phyloP scores from a whole-genome alignment of 2,113 vertebrate species.

The Cranoglanis bouderius region DNA sequence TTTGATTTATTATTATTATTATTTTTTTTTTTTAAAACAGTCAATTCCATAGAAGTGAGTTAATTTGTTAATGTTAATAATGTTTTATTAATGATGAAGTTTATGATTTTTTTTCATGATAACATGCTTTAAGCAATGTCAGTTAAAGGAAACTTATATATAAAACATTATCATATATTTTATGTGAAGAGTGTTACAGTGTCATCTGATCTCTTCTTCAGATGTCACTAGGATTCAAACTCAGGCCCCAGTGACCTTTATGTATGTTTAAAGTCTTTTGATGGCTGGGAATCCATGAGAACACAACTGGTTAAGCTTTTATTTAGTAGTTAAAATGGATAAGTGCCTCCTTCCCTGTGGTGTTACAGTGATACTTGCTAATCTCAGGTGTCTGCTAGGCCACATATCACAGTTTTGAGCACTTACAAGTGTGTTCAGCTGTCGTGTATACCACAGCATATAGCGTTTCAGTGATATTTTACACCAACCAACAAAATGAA shows the following conservation, averaged over 20 bases:
- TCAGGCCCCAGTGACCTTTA: background rate
- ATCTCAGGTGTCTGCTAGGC: background rate
- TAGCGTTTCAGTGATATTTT: background rate
- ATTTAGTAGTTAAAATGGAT: background rate
- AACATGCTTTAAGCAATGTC: no score
- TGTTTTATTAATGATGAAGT: no score
- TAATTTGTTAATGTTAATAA: no score
- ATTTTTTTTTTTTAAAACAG: no score
- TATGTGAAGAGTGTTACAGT: background rate
- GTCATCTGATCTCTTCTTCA: background rate
- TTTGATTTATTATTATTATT: no score
- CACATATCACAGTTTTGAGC: background rate
- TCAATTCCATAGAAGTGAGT: no score
- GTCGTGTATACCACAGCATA: background rate
- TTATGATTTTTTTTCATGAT: no score
- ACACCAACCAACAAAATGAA: background rate
- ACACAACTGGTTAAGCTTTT: background rate
- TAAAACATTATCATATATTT: background rate
- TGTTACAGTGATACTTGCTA: background rate
- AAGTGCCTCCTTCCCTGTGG: background rate
- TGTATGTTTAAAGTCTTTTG: background rate
- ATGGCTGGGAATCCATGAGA: background rate
- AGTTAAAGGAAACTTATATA: background rate
- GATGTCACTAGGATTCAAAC: background rate
- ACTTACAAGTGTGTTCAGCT: background rate